Evolutionary conservation across 2,888 invertebrate genomes (phyloP), one percentile per base, ranked within the genome.

Genomic region (Dasypolia templi): DNA sequence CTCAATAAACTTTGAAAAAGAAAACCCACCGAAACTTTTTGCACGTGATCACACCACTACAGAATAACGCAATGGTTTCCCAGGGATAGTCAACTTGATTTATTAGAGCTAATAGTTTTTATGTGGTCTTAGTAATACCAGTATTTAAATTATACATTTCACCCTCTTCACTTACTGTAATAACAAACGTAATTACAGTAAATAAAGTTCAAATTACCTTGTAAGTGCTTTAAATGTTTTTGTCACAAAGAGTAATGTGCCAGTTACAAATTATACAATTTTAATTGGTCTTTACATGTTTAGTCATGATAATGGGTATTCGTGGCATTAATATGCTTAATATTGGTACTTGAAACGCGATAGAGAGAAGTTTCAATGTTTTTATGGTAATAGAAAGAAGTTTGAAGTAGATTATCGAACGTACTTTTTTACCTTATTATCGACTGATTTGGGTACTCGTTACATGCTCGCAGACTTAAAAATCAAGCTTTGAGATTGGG

Each of bases 201-300:
- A 4, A 49, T 69, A 75, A 56, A 49, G 71, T 68, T 67, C 26
- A 58, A 64, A 74, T 73, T 74, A 35, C 68, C 14, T 53, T 72
- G 32, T 59, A 22, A 5, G 12, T 56, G 14, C 12, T 49, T 26
- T 3, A 32, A 51, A 11, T 62, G 55, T 69, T 75, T 69, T 44
- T 75, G 32, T 59, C 64, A 77, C 58, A 65, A 62, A 61, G 79
- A 79, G 44, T 83, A 68, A 83, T 83, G 75, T 39, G 42, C 56
- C 68, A 69, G 74, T 42, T 58, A 82, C 59, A 77, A 79, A 79
- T 78, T 83, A 80, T 82, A 79, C 63, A 77, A 86, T 70, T 74
- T 84, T 86, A 85, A 86, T 86, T 82, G 75, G 65, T 12, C 55
- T 68, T 67, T 82, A 75, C 66, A 62, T 72, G 64, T 72, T 42